Evolutionary conservation across 2,113 vertebrate genomes (phyloP), one percentile per base, ranked within the genome.

Genomic region (Rallus limicola): DNA sequence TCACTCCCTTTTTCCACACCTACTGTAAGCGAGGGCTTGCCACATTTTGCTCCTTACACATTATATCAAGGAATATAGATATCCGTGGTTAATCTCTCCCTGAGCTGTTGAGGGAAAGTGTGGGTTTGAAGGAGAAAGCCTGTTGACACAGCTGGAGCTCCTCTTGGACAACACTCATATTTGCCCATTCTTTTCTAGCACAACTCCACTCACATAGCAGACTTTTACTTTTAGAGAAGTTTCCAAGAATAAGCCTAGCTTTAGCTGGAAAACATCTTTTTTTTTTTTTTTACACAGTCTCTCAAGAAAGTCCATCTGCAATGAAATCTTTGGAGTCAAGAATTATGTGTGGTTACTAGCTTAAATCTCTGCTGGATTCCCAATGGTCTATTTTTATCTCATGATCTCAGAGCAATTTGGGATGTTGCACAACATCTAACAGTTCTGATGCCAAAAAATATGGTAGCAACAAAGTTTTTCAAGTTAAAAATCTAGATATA

Each of bases 361-460:
- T 91, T 76, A 79, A 62, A 90, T 60, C 31, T 48, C 10, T 26
- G 36, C 81, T 94, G 78, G 68, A 71, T 91, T 94, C 92, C 93
- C 69, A 94, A 38, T 4, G 25, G 69, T 44, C 59, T 92, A 34
- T 86, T 93, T 96, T 94, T 86, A 86, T 68, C 60, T 81, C 64
- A 48, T 28, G 68, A 90, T 72, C 82, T 93, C 75, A 78, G 38
- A 91, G 75, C 67, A 48, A 25, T 76, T 93, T 70, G 75, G 72
- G 85, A 92, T 79, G 68, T 92, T 86, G 91, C 93, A 86, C 53
- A 96, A 96, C 62, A 90, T 53, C 36, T 50, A 64, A 33, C 46
- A 72, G 53, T 65, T 91, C 75, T 81, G 92, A 88, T 82, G 71
- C 65, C 95, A 48, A 95, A 94, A 89, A 34, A 88, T 92, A 88